A percentile compares a stretch with the other conserved stretches of the same genome.
These are phyloP conservation scores for Pteronotus mesoamericanus DNA, from an alignment of 2,797 vertebrate species.

Conservation along the genomic window DNA sequence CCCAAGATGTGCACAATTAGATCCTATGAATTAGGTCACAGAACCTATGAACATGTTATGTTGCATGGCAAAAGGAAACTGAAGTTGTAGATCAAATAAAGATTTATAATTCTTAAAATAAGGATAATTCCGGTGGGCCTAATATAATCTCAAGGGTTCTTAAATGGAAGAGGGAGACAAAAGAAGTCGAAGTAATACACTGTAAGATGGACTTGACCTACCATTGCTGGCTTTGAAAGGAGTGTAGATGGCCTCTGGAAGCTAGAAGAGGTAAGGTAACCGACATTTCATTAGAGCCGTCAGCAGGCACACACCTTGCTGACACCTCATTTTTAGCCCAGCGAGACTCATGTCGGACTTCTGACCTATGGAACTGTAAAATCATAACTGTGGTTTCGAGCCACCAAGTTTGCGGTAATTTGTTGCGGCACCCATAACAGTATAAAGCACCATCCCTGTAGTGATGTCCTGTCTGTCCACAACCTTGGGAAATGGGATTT, in stretches of 20 bases:
- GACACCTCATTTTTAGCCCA: not conserved
- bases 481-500: not conserved
- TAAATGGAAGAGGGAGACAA: not conserved
- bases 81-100: not conserved
- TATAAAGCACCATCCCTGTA: not conserved
- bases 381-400: not conserved
- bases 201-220: not conserved
- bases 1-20: not conserved
- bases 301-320: not conserved
- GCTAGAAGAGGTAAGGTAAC: not conserved
- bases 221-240: not conserved
- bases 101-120: not conserved
- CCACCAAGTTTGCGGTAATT: not conserved
- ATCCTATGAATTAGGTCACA: not conserved
- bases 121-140: not conserved
- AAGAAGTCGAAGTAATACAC: not conserved
- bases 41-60: not conserved
- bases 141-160: not conserved
- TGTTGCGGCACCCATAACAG: not conserved
- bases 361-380: not conserved
- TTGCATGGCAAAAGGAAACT: not conserved
- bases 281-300: fast-evolving
- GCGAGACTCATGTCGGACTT: not conserved
- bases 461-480: not conserved
- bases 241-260: not conserved